A percentile compares a stretch with the other conserved stretches of the same genome.
Conservation (phyloP, 2,888 invertebrate species). For the Calameuta pallipes region DNA sequence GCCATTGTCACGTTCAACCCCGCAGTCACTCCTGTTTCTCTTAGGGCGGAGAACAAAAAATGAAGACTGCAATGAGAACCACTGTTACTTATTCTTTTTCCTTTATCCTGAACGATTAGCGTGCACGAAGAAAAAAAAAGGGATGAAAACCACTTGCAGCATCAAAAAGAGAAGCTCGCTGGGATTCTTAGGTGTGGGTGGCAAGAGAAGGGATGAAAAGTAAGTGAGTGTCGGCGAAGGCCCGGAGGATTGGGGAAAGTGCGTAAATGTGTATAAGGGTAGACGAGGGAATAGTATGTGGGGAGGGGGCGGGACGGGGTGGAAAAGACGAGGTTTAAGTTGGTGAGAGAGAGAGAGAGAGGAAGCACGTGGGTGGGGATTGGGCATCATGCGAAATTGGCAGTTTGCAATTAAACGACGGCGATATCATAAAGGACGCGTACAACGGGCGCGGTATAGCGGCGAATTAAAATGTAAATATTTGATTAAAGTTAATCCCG, state of each 20-base stretch:
- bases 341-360: background rate
- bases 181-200: background rate
- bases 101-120: background rate
- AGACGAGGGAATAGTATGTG: background rate
- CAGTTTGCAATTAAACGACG: conserved; percentile 61
- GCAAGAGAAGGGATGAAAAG: background rate
- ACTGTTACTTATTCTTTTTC: background rate
- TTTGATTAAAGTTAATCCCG: conserved; percentile 65
- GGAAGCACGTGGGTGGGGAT: background rate
- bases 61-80: background rate
- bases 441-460: conserved; percentile 16
- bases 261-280: background rate
- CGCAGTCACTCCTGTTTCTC: background rate
- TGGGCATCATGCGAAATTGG: conserved; percentile 40
- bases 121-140: too few relatives aligned
- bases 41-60: background rate
- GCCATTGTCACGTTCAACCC: background rate
- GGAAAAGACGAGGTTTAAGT: background rate
- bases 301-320: fast-evolving
- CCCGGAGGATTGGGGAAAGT: background rate
- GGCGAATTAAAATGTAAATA: conserved; percentile 65
- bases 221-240: background rate
- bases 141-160: too few relatives aligned
- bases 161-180: background rate
- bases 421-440: conserved; percentile 45